Evolutionary conservation across 2,888 invertebrate species (phyloP).

Genomic region (Lasioglossum morio): DNA sequence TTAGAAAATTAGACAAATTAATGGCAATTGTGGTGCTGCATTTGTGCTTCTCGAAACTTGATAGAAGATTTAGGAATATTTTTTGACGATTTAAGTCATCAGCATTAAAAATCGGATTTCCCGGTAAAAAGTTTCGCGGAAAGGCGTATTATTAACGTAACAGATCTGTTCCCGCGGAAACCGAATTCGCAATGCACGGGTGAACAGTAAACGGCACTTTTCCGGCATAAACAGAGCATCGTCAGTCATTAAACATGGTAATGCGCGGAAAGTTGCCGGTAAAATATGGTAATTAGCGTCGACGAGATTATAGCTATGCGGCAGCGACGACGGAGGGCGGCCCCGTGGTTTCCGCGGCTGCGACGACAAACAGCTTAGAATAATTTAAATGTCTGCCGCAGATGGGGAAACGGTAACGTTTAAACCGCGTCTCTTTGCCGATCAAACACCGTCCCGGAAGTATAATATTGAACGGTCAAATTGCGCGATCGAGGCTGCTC

Average conservation of each 20-base stretch:
- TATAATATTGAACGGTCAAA: slow-evolving; percentile 50
- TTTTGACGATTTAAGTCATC: no score
- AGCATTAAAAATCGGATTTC: not conserved
- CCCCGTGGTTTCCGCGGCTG: slow-evolving; percentile 6
- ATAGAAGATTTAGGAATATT: not conserved
- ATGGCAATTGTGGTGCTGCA: not conserved
- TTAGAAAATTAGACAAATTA: no score
- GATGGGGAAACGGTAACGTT: slow-evolving; percentile 33
- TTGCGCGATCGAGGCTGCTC: not conserved
- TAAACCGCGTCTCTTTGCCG: slow-evolving; percentile 22
- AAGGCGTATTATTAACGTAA: not conserved
- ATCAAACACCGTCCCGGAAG: slow-evolving; percentile 45
- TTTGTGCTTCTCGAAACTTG: not conserved
- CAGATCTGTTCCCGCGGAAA: not conserved
- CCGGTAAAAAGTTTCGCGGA: not conserved
- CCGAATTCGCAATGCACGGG: slow-evolving; percentile 13
- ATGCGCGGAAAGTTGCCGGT: slow-evolving; percentile 51
- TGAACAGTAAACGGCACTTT: slow-evolving; percentile 26
- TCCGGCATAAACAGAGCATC: slow-evolving; percentile 31
- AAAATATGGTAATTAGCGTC: slow-evolving; percentile 61
- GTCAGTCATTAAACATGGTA: slow-evolving; percentile 52
- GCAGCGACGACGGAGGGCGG: slow-evolving; percentile 18
- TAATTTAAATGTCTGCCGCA: slow-evolving; percentile 48
- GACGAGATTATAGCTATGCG: slow-evolving; percentile 42
- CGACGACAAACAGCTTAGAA: slow-evolving; percentile 60